Evolutionary conservation across 2,888 invertebrate genomes (phyloP).

Genomic region (Hirtodrosophila cameraria): DNA sequence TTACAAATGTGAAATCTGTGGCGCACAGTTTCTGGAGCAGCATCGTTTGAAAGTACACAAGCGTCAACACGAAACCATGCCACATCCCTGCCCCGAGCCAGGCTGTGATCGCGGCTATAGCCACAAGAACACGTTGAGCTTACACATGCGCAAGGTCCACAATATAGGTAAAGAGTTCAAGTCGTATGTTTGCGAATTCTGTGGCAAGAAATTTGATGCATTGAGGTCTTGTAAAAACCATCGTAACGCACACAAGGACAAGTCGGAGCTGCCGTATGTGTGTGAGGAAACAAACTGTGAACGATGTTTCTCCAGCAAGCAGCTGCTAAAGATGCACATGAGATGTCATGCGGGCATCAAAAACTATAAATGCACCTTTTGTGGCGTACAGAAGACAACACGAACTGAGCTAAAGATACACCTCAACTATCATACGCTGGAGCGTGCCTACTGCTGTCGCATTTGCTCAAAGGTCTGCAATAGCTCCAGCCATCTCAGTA

Average conservation of each 20-base stretch:
- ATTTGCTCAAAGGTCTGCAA: constrained; percentile 79
- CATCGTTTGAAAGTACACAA: constrained; percentile 46
- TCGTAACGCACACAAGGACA: constrained; percentile 74
- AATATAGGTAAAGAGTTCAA: constrained; percentile 54
- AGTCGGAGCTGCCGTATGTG: constrained; percentile 70
- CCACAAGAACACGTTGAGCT: constrained; percentile 46
- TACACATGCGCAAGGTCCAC: constrained; percentile 54
- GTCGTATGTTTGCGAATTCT: constrained; percentile 48
- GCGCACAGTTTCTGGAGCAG: constrained; percentile 40
- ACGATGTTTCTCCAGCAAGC: constrained; percentile 71
- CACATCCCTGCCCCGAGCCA: constrained; percentile 45
- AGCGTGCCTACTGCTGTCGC: constrained; percentile 77
- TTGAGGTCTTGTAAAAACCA: constrained; percentile 71
- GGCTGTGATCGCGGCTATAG: constrained; percentile 47
- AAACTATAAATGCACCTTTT: constrained; percentile 80
- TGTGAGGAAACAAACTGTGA: constrained; percentile 70
- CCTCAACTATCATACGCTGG: constrained; percentile 81
- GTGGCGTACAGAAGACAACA: constrained; percentile 81
- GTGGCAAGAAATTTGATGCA: constrained; percentile 52
- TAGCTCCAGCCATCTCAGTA: constrained; percentile 77
- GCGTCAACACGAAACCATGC: constrained; percentile 43
- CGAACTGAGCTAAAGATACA: constrained; percentile 80
- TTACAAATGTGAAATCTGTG: constrained; percentile 44
- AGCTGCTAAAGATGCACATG: constrained; percentile 79
- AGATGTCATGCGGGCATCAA: constrained; percentile 82